Conservation (phyloP, 1,140 invertebrate species). For the Pantala flavescens region DNA sequence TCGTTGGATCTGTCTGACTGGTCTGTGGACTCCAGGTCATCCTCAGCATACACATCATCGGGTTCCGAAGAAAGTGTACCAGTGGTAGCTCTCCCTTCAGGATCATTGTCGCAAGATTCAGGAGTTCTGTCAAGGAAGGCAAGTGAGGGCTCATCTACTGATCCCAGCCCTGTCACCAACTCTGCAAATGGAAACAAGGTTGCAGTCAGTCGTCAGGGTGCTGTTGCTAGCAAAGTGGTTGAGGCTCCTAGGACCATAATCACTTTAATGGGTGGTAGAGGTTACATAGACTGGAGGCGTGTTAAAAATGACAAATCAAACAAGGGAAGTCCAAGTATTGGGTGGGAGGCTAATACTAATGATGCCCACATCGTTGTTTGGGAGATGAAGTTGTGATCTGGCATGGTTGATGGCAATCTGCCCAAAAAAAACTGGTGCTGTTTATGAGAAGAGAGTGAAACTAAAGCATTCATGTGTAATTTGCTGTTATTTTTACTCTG, state of each 20-base stretch:
- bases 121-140: background rate
- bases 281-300: constrained; percentile 74
- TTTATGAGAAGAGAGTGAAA: no score
- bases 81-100: constrained; percentile 27
- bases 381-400: constrained; percentile 75
- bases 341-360: constrained; percentile 51
- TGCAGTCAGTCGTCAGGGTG: constrained; percentile 24
- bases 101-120: background rate
- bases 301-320: constrained; percentile 39
- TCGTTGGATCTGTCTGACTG: constrained; percentile 76
- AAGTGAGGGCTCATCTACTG: background rate
- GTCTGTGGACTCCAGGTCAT: constrained; percentile 76
- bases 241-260: constrained; percentile 62
- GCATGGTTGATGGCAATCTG: constrained; percentile 11
- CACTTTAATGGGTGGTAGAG: constrained; percentile 74
- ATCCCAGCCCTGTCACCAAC: constrained; percentile 13
- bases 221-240: constrained; percentile 31
- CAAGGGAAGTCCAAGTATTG: constrained; percentile 30
- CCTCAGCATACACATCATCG: constrained; percentile 66
- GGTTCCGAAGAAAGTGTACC: constrained; percentile 71
- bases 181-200: constrained; percentile 21
- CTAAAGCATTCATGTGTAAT: background rate
- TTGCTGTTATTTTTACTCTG: background rate
- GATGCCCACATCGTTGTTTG: constrained; percentile 80
- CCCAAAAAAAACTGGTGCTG: background rate